phyloP scores from a whole-genome alignment of 2,797 vertebrate genomes.

The Acanthiza pusilla region DNA sequence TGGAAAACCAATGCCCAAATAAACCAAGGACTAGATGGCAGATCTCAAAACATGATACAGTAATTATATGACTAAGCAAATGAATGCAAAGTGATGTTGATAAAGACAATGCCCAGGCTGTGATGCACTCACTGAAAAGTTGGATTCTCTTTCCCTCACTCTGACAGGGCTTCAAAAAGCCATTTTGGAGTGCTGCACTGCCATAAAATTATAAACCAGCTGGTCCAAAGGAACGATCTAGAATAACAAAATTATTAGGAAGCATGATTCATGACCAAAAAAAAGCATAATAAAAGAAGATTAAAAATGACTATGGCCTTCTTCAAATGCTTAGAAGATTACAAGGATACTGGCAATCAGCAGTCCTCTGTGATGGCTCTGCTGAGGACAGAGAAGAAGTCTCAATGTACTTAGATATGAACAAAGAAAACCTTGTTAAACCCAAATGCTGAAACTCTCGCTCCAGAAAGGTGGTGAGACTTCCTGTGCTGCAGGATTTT shows the following conservation, averaged over 20 bases:
- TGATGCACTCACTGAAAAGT: not conserved
- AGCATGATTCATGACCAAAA: not conserved
- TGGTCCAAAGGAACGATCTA: not conserved
- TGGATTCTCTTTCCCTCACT: not conserved
- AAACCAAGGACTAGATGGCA: not conserved
- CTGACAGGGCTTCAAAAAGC: not conserved
- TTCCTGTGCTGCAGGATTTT: not conserved
- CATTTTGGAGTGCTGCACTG: not conserved
- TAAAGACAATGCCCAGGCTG: not conserved
- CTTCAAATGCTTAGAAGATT: not conserved
- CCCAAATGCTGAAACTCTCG: not conserved
- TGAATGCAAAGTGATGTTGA: not conserved
- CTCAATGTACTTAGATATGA: not conserved
- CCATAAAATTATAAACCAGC: not conserved
- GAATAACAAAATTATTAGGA: not conserved
- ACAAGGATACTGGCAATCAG: not conserved
- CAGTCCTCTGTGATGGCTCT: not conserved
- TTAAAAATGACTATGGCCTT: accelerated
- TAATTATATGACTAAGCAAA: not conserved
- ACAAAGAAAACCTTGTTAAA: not conserved
- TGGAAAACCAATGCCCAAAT: not conserved
- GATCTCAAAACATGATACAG: not conserved
- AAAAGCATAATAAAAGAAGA: not conserved
- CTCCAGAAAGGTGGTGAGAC: not conserved
- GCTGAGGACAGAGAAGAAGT: not conserved